These are phyloP conservation scores for Solen grandis DNA, from an alignment of 1,140 invertebrate species.

Conservation along the genomic window DNA sequence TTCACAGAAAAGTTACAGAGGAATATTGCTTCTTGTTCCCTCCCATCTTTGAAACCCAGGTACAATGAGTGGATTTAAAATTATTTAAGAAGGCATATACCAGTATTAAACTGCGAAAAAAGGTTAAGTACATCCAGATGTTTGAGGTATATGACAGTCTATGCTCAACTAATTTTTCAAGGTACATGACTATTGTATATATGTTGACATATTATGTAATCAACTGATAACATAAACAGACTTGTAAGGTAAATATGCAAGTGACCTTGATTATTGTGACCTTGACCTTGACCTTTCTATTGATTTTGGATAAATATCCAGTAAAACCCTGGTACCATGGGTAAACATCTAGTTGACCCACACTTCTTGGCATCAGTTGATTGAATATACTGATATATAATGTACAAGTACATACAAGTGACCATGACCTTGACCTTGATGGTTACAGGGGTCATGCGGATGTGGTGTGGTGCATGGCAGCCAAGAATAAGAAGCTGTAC, in stretches of 20 bases:
- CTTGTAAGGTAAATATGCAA: no score
- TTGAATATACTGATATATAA: background rate
- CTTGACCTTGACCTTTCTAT: background rate
- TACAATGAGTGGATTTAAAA: background rate
- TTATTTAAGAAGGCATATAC: background rate
- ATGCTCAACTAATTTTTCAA: no score
- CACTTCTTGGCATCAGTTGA: background rate
- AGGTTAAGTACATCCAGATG: no score
- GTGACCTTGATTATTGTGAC: no score
- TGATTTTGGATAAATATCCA: background rate
- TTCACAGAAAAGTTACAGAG: background rate
- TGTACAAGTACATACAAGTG: background rate
- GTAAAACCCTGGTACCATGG: background rate
- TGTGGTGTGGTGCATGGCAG: conserved; percentile 70
- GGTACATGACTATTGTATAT: no score
- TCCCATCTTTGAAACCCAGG: background rate
- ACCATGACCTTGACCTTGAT: background rate
- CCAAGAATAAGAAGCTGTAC: conserved; percentile 68
- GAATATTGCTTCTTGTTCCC: background rate
- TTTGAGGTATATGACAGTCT: no score
- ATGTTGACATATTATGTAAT: no score
- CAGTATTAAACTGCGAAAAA: background rate
- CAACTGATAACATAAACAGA: no score
- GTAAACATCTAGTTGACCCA: background rate
- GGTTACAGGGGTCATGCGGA: conserved; percentile 72